These are phyloP conservation scores for Plumapathes pennacea DNA, from an alignment of 92 coral and sea anemone species.

Conservation along the genomic window DNA sequence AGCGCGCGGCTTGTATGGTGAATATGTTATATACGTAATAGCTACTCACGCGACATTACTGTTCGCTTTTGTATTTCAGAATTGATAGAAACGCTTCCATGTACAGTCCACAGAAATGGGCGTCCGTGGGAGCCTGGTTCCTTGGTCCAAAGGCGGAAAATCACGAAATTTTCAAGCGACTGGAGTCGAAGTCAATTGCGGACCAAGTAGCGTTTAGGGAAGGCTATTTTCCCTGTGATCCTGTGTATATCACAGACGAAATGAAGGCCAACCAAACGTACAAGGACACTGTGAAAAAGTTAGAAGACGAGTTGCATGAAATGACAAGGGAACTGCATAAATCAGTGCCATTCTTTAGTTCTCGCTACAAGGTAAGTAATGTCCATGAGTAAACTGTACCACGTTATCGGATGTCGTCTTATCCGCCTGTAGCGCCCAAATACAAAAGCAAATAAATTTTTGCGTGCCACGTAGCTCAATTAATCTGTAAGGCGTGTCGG, in stretches of 20 bases:
- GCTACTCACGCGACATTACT: too few species aligned
- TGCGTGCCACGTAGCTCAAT: too few species aligned
- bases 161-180: background rate
- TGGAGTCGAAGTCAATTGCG: background rate
- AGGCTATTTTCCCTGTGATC: conserved; percentile 3
- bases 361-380: conserved; percentile 3
- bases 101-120: too few species aligned
- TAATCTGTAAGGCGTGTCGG: too few species aligned
- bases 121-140: conserved; percentile 17
- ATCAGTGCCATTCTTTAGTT: conserved; percentile 7
- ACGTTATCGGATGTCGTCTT: too few species aligned
- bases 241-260: conserved; percentile 5
- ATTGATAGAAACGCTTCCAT: too few species aligned
- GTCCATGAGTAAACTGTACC: too few species aligned
- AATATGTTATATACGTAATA: too few species aligned
- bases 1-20: too few species aligned
- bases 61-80: too few species aligned
- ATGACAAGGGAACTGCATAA: conserved; percentile 13
- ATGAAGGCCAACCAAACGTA: background rate
- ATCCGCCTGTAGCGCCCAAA: too few species aligned
- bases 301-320: background rate
- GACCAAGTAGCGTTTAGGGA: conserved; percentile 3
- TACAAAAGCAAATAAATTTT: too few species aligned
- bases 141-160: conserved; percentile 15
- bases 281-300: background rate